Conservation (phyloP, 2,888 invertebrate genomes). For the Crepidodera aurea region DNA sequence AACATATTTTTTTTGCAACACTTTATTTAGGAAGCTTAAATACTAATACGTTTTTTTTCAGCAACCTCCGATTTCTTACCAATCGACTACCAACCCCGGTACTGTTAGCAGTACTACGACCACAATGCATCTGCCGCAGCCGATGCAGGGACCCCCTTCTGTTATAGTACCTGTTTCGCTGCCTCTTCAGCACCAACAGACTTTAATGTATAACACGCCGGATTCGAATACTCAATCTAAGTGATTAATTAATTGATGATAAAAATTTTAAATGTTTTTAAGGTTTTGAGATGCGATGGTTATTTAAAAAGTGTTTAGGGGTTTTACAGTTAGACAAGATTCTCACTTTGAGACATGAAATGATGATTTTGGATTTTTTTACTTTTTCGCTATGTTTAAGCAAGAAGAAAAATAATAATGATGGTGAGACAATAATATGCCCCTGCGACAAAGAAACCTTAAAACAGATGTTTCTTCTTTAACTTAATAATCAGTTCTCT, state of each 20-base stretch:
- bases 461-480: too few species aligned
- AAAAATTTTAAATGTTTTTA: background rate
- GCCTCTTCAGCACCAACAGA: constrained; percentile 44
- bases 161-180: constrained; percentile 52
- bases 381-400: too few species aligned
- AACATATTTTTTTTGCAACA: too few species aligned
- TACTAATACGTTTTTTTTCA: constrained; percentile 3
- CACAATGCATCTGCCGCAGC: constrained; percentile 44
- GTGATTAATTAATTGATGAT: constrained; percentile 4
- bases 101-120: constrained; percentile 59
- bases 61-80: constrained; percentile 34
- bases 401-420: too few species aligned
- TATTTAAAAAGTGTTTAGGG: too few species aligned
- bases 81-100: constrained; percentile 44
- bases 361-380: too few species aligned
- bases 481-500: too few species aligned
- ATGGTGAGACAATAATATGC: too few species aligned
- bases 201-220: constrained; percentile 46
- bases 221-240: constrained; percentile 50
- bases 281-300: background rate
- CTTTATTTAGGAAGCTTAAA: too few species aligned
- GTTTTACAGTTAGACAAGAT: too few species aligned
- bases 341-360: too few species aligned
- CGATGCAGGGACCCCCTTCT: constrained; percentile 46
- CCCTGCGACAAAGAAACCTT: too few species aligned